A percentile compares a stretch with the other conserved stretches of the same genome.
phyloP scores from a whole-genome alignment of 2,797 vertebrate genomes.

The Telmatherina bonti region DNA sequence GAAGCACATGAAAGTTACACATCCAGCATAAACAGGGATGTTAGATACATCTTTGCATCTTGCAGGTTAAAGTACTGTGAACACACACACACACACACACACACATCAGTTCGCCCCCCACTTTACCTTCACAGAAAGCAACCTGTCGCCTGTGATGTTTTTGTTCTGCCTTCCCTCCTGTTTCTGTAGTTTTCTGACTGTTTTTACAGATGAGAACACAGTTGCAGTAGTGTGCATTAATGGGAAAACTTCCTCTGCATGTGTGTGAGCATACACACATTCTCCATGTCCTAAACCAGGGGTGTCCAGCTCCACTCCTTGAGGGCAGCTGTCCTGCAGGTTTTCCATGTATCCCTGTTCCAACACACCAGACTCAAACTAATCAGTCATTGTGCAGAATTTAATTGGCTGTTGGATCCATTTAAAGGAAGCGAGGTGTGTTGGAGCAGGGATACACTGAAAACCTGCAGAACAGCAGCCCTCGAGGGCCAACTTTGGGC shows the following conservation, averaged over 20 bases:
- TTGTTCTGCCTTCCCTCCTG: conserved; percentile 6
- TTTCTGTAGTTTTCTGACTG: conserved; percentile 9
- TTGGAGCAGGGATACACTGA: too few species aligned
- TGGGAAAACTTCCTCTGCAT: conserved; percentile 20
- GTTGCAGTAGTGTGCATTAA: conserved; percentile 17
- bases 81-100: conserved; percentile 1
- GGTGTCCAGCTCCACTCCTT: too few species aligned
- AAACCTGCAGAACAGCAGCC: too few species aligned
- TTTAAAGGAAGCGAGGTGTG: too few species aligned
- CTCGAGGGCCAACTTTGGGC: too few species aligned
- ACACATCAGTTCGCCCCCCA: conserved; percentile 6
- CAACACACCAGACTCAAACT: too few species aligned
- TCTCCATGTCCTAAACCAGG: conserved; percentile 14
- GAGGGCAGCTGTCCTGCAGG: too few species aligned
- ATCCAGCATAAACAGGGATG: too few species aligned
- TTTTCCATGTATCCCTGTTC: too few species aligned
- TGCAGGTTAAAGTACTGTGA: not conserved
- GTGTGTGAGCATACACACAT: conserved; percentile 7
- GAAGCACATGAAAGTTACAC: conserved; percentile 55
- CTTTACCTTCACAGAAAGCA: conserved; percentile 41
- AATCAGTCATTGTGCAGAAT: too few species aligned
- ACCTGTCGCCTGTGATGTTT: conserved; percentile 48
- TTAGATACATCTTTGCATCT: too few species aligned
- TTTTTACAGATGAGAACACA: conserved; percentile 32
- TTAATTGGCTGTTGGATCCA: too few species aligned